Percentiles rank a stretch among this genome's conserved stretches.
phyloP scores from a whole-genome alignment of 2,113 vertebrate species.

The Barbus barbus region DNA sequence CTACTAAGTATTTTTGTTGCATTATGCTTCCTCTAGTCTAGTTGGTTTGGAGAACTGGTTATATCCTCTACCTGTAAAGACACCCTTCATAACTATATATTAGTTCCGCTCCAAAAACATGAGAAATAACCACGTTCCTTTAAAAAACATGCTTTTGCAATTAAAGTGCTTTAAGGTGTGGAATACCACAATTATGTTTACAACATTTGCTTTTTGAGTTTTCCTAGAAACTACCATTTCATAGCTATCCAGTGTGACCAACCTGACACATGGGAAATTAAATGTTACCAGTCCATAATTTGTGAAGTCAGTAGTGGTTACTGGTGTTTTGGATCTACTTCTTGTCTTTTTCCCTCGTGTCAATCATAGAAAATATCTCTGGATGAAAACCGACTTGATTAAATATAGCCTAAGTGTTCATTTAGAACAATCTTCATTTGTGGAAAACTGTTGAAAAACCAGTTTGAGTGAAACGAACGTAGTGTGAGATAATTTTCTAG shows the following conservation, averaged over 20 bases:
- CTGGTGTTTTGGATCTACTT: background rate
- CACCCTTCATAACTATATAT: background rate
- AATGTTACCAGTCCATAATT: constrained; percentile 20
- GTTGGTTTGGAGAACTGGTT: constrained; percentile 1
- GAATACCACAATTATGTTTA: too few species aligned
- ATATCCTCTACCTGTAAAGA: background rate
- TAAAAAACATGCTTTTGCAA: background rate
- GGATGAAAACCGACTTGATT: background rate
- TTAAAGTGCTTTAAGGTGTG: background rate
- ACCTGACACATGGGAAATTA: background rate
- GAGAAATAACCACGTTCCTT: constrained; percentile 15
- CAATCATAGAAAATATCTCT: background rate
- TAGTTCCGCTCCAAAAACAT: background rate
- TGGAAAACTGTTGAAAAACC: background rate
- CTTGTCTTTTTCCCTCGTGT: background rate
- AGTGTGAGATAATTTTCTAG: background rate
- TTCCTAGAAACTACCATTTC: background rate
- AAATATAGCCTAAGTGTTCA: background rate
- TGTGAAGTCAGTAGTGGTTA: constrained; percentile 12
- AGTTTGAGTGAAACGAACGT: background rate
- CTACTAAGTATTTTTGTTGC: background rate
- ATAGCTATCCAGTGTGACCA: background rate
- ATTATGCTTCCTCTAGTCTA: background rate
- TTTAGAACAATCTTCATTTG: background rate
- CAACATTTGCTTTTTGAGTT: background rate